A percentile compares a stretch with the other conserved stretches of the same genome.
Conservation (phyloP, 2,888 invertebrate species). For the Kryphioiulus occultus region DNA sequence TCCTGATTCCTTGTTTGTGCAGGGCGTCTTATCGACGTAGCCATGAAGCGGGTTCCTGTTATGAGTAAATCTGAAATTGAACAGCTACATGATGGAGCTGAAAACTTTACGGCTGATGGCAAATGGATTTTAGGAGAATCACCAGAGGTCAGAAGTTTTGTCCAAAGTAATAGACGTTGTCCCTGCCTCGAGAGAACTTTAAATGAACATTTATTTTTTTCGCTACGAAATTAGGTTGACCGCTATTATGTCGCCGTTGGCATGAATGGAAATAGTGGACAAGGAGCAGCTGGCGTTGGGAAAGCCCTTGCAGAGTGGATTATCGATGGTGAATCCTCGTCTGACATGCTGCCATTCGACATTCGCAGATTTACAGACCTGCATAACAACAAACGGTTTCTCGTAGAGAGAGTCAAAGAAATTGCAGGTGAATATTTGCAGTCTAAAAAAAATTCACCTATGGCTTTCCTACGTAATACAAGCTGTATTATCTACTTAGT, state of each 20-base stretch:
- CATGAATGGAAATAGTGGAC: slow-evolving; percentile 74
- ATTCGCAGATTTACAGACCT: slow-evolving; percentile 73
- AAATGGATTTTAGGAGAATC: slow-evolving; percentile 74
- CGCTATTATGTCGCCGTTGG: slow-evolving; percentile 79
- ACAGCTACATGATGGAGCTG: slow-evolving; percentile 71
- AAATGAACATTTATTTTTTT: slow-evolving; percentile 21
- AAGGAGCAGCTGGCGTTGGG: slow-evolving; percentile 76
- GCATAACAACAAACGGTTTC: slow-evolving; percentile 70
- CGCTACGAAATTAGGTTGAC: slow-evolving; percentile 63
- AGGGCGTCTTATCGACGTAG: slow-evolving; percentile 62
- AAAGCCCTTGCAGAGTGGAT: slow-evolving; percentile 75
- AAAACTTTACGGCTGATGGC: slow-evolving; percentile 76
- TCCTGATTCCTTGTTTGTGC: background rate
- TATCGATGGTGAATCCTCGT: slow-evolving; percentile 70
- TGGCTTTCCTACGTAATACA: too few relatives aligned
- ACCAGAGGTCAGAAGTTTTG: slow-evolving; percentile 66
- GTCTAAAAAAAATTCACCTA: too few relatives aligned
- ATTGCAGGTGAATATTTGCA: slow-evolving; percentile 70
- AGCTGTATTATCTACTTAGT: too few relatives aligned
- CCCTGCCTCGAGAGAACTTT: background rate
- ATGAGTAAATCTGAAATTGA: slow-evolving; percentile 66
- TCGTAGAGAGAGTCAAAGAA: slow-evolving; percentile 72
- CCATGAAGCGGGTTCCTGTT: slow-evolving; percentile 67
- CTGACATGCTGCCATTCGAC: slow-evolving; percentile 70
- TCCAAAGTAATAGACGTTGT: background rate